Percentiles rank a stretch among this genome's conserved stretches.
These are phyloP conservation scores for Geodia barretti DNA, from an alignment of 37 sponge, comb jelly and placozoan genomes.

Conservation along the genomic window DNA sequence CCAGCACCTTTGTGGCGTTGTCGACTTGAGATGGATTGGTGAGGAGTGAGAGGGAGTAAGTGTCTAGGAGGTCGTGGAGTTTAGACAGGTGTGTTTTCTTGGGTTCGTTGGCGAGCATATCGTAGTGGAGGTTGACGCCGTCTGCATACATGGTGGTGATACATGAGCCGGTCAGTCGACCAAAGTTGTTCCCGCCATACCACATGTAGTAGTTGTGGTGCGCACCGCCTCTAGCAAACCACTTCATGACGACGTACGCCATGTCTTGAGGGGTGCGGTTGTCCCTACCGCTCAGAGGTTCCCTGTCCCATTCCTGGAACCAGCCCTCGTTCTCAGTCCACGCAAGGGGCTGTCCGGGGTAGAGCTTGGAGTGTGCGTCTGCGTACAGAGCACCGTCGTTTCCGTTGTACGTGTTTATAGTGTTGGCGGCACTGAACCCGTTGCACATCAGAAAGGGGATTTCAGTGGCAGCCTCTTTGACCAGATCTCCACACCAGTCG, in stretches of 20 bases:
- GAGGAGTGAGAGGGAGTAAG: not conserved
- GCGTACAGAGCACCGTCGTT: constrained; percentile 44
- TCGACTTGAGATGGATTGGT: not conserved
- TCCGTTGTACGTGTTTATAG: constrained; percentile 64
- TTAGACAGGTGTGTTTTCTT: constrained; percentile 43
- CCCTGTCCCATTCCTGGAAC: constrained; percentile 47
- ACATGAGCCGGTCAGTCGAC: constrained; percentile 2
- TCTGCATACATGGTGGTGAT: constrained; percentile 53
- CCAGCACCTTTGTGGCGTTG: not conserved
- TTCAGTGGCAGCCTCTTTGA: constrained; percentile 4
- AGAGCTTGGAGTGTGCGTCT: constrained; percentile 13
- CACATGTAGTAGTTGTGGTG: constrained; percentile 78
- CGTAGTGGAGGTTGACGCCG: constrained; percentile 52
- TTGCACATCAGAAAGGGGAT: constrained; percentile 73
- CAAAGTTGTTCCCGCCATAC: constrained; percentile 63
- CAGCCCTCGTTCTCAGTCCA: constrained; percentile 70
- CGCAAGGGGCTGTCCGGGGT: constrained; percentile 55
- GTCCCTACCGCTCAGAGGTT: not conserved
- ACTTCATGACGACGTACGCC: constrained; percentile 45
- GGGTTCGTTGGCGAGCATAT: constrained; percentile 50
- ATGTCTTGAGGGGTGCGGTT: constrained; percentile 41
- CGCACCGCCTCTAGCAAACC: constrained; percentile 61
- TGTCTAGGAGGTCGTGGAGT: constrained; percentile 38
- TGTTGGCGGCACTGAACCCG: constrained; percentile 53
- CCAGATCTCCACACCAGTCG: constrained; percentile 57